Base-by-base conservation (phyloP, 1,140 invertebrate genomes). In the Bradynema listronoti region DNA sequence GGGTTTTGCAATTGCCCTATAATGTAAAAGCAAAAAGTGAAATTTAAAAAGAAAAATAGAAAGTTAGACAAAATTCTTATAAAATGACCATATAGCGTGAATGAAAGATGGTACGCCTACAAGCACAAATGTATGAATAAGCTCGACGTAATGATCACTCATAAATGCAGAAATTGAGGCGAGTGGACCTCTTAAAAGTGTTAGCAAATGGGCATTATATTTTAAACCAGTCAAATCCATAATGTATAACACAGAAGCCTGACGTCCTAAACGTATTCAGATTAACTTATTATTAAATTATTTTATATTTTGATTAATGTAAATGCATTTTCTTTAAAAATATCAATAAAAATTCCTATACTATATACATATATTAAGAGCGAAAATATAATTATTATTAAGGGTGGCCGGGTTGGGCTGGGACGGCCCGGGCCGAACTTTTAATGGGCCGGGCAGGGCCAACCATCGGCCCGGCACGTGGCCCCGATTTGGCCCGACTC, bases 101-200 rank as follows among this genome's bases (percentile, higher is more conserved):
- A 76, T 78, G 45, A 78, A 77, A 16, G 56, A 42, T 9, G 74
- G 74, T 7, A 68, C 74, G 43, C 66, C 70, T 27, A 77, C 76
- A 5, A 77, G 45, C 16, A 77, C 76, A 57, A 77, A 77, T 27
- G 45, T 56, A 41, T 76, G 67, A 52, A 77, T 57, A 46, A 77
- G n/a, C 56, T 69, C 70, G 14, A 69, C 68, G 19, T 76, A 76
- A 58, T 77, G 75, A 43, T 77, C 74, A 24, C 46, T 43, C 73
- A 77, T 77, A 57, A 77, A 77, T 2, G 66, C 61, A 34, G 73
- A 77, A 58, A 77, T 77, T 5, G 70, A 57, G 9, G 68, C 58
- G 7, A 77, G 60, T 3, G 75, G 66, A 2, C 74, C 74, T 16
- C 61, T 73, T 7, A 76, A 30, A 25, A 76, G 61, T 11, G 66